phyloP scores from a whole-genome alignment of 1,140 invertebrate species.

The Drosophila athabasca region DNA sequence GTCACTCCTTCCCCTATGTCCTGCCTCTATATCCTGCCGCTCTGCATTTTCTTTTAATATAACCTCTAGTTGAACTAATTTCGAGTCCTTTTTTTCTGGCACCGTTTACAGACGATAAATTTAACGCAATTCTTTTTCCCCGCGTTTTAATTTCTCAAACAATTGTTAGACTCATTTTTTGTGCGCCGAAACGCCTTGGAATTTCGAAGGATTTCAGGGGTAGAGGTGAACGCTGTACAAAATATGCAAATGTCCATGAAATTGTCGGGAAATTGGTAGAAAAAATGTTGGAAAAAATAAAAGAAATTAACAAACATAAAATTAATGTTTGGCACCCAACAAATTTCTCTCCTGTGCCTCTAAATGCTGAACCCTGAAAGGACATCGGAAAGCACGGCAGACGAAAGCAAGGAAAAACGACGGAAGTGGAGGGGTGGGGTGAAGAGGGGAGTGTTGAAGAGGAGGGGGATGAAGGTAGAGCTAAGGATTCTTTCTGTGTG shows the following conservation, averaged over 20 bases:
- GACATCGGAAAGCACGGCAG: too few species aligned
- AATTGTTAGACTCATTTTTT: constrained; percentile 37
- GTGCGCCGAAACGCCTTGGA: constrained; percentile 61
- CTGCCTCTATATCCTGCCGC: not conserved
- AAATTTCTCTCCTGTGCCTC: constrained; percentile 43
- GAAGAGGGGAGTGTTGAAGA: not conserved
- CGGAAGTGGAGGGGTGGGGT: too few species aligned
- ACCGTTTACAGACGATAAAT: constrained; percentile 77
- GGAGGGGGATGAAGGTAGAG: constrained; percentile 18
- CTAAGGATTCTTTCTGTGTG: constrained; percentile 27
- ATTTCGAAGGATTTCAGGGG: constrained; percentile 35
- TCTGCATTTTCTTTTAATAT: constrained; percentile 40
- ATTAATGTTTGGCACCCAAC: constrained; percentile 81
- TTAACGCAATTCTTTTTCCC: constrained; percentile 66
- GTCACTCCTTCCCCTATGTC: constrained; percentile 1
- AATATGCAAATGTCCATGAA: constrained; percentile 78
- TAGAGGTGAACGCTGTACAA: constrained; percentile 15
- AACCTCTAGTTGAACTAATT: constrained; percentile 77
- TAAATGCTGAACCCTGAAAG: constrained; percentile 33
- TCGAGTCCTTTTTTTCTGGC: constrained; percentile 39
- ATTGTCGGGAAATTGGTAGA: constrained; percentile 60
- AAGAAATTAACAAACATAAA: constrained; percentile 82
- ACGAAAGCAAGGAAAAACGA: not conserved
- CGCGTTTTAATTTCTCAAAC: constrained; percentile 48
- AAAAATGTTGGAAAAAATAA: constrained; percentile 68